Evolutionary conservation across 2,797 vertebrate genomes (phyloP).

Genomic region (Nannoperca australis): DNA sequence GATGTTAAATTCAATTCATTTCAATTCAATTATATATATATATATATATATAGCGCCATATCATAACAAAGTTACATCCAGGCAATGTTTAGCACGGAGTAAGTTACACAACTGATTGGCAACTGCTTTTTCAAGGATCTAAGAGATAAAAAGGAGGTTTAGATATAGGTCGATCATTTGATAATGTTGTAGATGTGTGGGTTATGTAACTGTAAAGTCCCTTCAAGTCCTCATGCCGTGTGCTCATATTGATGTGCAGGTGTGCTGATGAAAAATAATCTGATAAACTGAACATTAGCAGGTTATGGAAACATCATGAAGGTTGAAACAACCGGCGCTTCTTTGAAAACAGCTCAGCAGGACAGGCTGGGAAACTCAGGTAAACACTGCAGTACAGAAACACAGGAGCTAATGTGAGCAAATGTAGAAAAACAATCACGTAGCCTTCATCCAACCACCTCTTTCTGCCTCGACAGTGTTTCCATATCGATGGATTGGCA

Average conservation of each 20-base stretch:
- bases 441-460: neutral
- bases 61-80: too few relatives aligned
- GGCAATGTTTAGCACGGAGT: too few relatives aligned
- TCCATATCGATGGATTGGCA: neutral
- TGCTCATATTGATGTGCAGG: neutral
- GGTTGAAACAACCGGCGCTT: slow-evolving; percentile 52
- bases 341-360: slow-evolving; percentile 4
- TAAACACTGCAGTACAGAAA: slow-evolving; percentile 20
- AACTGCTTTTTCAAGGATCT: too few relatives aligned
- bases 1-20: too few relatives aligned
- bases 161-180: too few relatives aligned
- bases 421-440: neutral
- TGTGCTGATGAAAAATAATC: neutral
- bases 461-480: neutral
- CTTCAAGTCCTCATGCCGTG: neutral
- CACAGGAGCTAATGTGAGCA: neutral
- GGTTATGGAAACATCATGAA: slow-evolving; percentile 52
- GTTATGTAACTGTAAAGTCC: neutral
- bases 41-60: too few relatives aligned
- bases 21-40: too few relatives aligned
- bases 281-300: slow-evolving; percentile 9
- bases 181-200: neutral
- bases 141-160: too few relatives aligned
- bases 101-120: too few relatives aligned
- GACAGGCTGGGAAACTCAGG: slow-evolving; percentile 31